Evolutionary conservation across 1,140 invertebrate genomes (phyloP).

Genomic region (Bombus pyrosoma): DNA sequence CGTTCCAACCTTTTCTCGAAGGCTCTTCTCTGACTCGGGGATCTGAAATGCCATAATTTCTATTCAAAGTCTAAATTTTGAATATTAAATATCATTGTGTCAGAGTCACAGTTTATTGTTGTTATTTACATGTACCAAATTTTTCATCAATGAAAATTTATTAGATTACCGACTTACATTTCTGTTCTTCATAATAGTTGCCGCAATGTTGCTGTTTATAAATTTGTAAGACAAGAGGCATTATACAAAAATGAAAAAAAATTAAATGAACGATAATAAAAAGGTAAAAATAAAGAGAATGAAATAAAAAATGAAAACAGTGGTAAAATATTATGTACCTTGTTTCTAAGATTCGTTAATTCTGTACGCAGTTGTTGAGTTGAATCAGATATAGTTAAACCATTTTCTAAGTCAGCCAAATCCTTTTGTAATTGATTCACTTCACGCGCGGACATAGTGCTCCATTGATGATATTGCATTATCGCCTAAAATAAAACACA

Average conservation of each 20-base stretch:
- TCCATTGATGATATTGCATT: slow-evolving; percentile 88
- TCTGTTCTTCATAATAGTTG: slow-evolving; percentile 31
- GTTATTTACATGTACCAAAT: slow-evolving; percentile 34
- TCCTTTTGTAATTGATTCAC: slow-evolving; percentile 88
- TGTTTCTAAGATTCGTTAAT: slow-evolving; percentile 82
- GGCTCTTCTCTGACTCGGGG: slow-evolving; percentile 81
- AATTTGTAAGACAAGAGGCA: not conserved
- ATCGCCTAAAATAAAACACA: slow-evolving; percentile 74
- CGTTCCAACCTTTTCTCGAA: slow-evolving; percentile 82
- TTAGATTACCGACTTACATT: slow-evolving; percentile 31
- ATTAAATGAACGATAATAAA: not conserved
- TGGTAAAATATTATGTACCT: slow-evolving; percentile 70
- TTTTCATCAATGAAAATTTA: slow-evolving; percentile 18
- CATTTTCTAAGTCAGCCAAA: slow-evolving; percentile 87
- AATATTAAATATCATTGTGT: slow-evolving; percentile 37
- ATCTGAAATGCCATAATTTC: slow-evolving; percentile 82
- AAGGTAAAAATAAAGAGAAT: not conserved
- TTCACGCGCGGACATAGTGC: slow-evolving; percentile 87
- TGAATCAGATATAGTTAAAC: slow-evolving; percentile 87
- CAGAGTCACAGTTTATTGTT: slow-evolving; percentile 53
- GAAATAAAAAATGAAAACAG: slow-evolving; percentile 4
- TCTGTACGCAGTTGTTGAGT: slow-evolving; percentile 87
- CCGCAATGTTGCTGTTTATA: slow-evolving; percentile 20
- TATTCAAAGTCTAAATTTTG: slow-evolving; percentile 74
- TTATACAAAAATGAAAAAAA: slow-evolving; percentile 1